phyloP scores from a whole-genome alignment of 2,113 vertebrate species.

The Catharus minimus region DNA sequence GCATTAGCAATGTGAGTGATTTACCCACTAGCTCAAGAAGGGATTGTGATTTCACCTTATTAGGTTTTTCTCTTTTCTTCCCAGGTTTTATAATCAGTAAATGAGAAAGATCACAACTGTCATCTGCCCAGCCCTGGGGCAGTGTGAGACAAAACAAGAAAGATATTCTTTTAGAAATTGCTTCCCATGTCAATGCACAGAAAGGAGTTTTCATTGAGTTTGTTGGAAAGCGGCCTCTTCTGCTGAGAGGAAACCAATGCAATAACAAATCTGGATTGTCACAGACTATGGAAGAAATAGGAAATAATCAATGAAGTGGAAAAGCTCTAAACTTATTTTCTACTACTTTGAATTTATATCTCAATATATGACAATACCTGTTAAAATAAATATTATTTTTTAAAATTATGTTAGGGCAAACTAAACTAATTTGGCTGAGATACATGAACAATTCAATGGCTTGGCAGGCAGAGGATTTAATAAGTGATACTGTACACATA shows the following conservation, averaged over 20 bases:
- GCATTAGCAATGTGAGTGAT: neutral
- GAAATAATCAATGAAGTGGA: neutral
- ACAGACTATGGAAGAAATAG: neutral
- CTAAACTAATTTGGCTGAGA: neutral
- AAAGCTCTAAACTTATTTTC: neutral
- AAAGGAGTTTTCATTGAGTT: slow-evolving; percentile 50
- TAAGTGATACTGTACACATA: neutral
- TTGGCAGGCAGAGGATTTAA: neutral
- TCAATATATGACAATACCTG: neutral
- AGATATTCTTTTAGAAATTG: slow-evolving; percentile 36
- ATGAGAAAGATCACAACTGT: slow-evolving; percentile 69
- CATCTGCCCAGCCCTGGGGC: slow-evolving; percentile 32
- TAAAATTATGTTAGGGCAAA: neutral
- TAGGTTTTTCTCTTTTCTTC: slow-evolving; percentile 65
- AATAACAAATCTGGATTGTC: slow-evolving; percentile 5
- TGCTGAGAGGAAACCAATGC: slow-evolving; percentile 1
- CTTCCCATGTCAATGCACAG: slow-evolving; percentile 64
- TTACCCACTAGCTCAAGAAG: slow-evolving; percentile 21
- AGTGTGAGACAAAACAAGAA: slow-evolving; percentile 53
- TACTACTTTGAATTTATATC: neutral
- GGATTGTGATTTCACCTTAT: slow-evolving; percentile 48
- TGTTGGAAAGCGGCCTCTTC: slow-evolving; percentile 25
- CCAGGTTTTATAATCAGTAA: slow-evolving; percentile 76
- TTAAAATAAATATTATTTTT: neutral
- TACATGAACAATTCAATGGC: neutral